Base-by-base conservation (phyloP, 2,888 invertebrate genomes). In the Eudasyphora cyanicolor region DNA sequence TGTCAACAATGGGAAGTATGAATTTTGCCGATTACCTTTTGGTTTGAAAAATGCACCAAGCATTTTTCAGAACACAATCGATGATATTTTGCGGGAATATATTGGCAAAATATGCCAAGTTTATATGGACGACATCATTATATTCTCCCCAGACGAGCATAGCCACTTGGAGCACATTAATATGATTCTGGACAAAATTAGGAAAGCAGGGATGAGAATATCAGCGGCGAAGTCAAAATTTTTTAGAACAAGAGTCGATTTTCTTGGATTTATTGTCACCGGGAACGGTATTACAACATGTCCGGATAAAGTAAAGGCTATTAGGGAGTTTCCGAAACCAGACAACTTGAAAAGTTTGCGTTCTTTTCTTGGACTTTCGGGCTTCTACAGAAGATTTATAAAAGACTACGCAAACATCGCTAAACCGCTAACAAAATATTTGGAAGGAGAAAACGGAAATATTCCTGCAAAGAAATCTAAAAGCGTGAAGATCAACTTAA, bases 121-220 rank as follows among this genome's bases (percentile, higher is more conserved):
- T 29, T 71, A 51, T 17, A 21, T 76, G 76, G 76, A 67, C 6
- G 76, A 76, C 21, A 75, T 75, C 14, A 75, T 75, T n/a, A 64
- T 62, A 10, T 19, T 62, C 14, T 75, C 62, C 17, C 54, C 67
- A 0, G 67, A 67, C n/a, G 76, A 57, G 12, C 69, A 69, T 32
- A 69, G 27, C 12, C 19, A 57, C 7, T 10, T 76, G 2, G 12
- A 29, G 14, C 12, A 76, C 27, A 76, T 67, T 24, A 12, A 54
- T 35, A 54, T 35, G 2, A 54, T 69, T 19, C n/a, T 67, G 27
- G 8, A 24, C n/a, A 69, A 49, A 70, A 19, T 70, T 27, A 49
- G 32, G 4, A 29, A 17, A 12, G 49, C 49, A 3, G 32, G 21
- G 12, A 54, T 73, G 35, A 35, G 38, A 19, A 49, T 73, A 12